Base-by-base conservation (phyloP, 2,797 vertebrate genomes). In the Anguilla obscura region DNA sequence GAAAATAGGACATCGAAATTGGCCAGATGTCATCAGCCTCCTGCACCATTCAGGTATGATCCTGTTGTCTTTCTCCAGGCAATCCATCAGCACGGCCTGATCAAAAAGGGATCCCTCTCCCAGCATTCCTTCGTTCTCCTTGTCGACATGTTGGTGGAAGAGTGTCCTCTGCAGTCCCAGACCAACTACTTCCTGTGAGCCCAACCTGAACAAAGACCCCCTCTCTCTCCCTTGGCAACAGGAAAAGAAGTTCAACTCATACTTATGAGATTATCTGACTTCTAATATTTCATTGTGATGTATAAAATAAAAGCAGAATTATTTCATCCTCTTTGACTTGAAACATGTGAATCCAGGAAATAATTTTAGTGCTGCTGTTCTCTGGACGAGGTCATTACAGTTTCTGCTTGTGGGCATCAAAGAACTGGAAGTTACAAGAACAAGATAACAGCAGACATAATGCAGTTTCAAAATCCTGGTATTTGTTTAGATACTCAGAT, bases 1-100 rank as follows among this genome's bases (percentile, higher is more conserved):
- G 94, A 95, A 94, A 95, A 94, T 95, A 95, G 94, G 95, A 95
- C 95, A 93, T 95, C 94, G 94, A 96, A 96, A 96, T 96, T 95
- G 95, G 92, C 93, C 94, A 92, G 92, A 94, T 96, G 95, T 96
- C 96, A 96, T 95, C 96, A 36, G 91, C 90, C 36, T n/a, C 36
- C 40, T 71, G 58, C 87, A 33, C 83, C 52, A 48, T 18, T 84
- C n/a, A 58, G 85, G 93, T 94, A 94, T 95, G 94, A 96, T 95
- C 93, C 92, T 92, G 94, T 96, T 96, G 93, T 94, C 94, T 95
- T 95, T 95, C 95, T 94, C 93, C 92, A 83, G 91, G 91, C 88
- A 56, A 94, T 96, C 96, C 93, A 85, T 96, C 96, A 96, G 93
- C 96, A 92, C 88, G 94, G 93, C 91, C 91, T 95, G 95, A 96